These are phyloP conservation scores for Amblyornis subalaris DNA, from an alignment of 2,113 vertebrate genomes.

Conservation along the genomic window DNA sequence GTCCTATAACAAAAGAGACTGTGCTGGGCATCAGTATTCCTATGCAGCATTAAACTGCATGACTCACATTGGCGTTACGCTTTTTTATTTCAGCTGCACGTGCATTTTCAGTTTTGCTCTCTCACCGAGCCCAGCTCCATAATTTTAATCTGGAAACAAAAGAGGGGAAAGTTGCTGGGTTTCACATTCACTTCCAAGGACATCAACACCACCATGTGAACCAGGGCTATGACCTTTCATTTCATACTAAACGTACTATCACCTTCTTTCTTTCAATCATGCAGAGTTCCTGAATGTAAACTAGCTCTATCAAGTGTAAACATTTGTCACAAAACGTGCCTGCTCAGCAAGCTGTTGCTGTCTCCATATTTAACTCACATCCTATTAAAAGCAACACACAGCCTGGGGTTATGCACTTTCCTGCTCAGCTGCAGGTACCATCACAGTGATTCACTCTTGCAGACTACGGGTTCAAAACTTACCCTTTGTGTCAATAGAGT, in stretches of 20 bases:
- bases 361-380: background rate
- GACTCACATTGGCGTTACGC: background rate
- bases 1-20: background rate
- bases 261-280: background rate
- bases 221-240: background rate
- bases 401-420: background rate
- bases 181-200: background rate
- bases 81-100: background rate
- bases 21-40: background rate
- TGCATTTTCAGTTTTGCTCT: background rate
- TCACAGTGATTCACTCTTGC: background rate
- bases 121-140: background rate
- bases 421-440: background rate
- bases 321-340: background rate
- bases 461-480: background rate
- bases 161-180: background rate
- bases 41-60: background rate
- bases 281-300: background rate
- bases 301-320: background rate
- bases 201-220: background rate
- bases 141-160: background rate
- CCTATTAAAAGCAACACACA: background rate
- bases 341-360: background rate
- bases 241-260: background rate
- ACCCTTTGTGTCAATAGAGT: too few species aligned